Evolutionary conservation across 1,140 invertebrate species (phyloP).

Genomic region (Gyrodactylus salaris): DNA sequence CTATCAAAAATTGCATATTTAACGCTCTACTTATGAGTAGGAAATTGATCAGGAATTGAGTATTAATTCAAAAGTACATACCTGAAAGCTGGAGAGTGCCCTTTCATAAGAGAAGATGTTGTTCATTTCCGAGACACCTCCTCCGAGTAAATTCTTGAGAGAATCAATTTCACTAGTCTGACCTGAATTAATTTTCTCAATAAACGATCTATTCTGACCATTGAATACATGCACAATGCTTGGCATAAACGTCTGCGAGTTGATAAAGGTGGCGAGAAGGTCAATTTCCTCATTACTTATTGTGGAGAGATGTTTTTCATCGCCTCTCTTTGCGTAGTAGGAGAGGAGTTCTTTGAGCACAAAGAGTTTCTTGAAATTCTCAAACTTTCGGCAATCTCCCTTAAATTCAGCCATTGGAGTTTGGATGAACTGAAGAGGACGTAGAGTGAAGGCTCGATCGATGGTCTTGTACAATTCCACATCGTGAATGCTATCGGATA

Average conservation of each 20-base stretch:
- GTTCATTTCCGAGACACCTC: no score
- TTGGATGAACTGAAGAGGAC: neutral
- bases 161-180: no score
- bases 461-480: neutral
- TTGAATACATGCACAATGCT: neutral
- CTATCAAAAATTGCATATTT: no score
- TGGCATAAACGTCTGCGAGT: neutral
- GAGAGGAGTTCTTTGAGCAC: neutral
- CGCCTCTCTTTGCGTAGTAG: neutral
- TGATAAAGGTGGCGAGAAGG: neutral
- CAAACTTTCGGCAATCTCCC: neutral
- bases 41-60: no score
- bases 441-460: neutral
- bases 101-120: no score
- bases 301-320: neutral
- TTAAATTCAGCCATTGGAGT: neutral
- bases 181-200: no score
- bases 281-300: neutral
- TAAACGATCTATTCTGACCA: no score
- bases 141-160: no score
- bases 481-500: neutral
- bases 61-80: no score
- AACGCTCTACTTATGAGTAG: no score
- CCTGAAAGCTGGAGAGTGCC: no score
- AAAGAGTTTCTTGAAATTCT: neutral